Conservation (phyloP, 1,140 invertebrate species). For the Phthorimaea operculella region DNA sequence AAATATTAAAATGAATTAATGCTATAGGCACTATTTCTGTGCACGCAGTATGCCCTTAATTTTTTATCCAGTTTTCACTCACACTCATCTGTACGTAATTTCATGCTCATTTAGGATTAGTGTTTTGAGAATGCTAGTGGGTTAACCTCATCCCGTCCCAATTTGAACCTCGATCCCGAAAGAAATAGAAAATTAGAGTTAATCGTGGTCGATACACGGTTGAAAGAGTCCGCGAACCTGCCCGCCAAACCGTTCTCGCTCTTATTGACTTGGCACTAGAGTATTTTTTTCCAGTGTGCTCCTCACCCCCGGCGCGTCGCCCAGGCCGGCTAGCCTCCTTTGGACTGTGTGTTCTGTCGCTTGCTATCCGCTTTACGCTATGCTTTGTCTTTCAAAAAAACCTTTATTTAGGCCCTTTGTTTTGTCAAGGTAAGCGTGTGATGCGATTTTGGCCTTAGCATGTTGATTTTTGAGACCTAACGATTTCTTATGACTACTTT, state of each 20-base stretch:
- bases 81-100: conserved; percentile 33
- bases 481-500: too few species aligned
- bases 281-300: conserved; percentile 67
- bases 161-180: neutral
- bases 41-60: conserved; percentile 1
- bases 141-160: conserved; percentile 37
- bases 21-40: conserved; percentile 3
- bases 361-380: conserved; percentile 48
- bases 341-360: conserved; percentile 50
- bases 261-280: conserved; percentile 66
- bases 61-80: neutral
- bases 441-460: conserved; percentile 9
- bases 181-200: neutral
- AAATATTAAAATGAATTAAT: neutral
- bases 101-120: conserved; percentile 57
- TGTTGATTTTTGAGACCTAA: neutral
- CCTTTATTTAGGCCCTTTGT: conserved; percentile 15
- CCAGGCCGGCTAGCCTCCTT: conserved; percentile 60
- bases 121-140: conserved; percentile 64
- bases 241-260: conserved; percentile 45
- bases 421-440: conserved; percentile 23
- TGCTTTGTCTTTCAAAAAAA: conserved; percentile 29
- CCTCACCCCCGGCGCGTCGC: conserved; percentile 58
- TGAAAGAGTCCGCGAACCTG: conserved; percentile 14
- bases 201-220: neutral